Base-by-base conservation (phyloP, 2,888 invertebrate genomes). In the Clivina fossor region DNA sequence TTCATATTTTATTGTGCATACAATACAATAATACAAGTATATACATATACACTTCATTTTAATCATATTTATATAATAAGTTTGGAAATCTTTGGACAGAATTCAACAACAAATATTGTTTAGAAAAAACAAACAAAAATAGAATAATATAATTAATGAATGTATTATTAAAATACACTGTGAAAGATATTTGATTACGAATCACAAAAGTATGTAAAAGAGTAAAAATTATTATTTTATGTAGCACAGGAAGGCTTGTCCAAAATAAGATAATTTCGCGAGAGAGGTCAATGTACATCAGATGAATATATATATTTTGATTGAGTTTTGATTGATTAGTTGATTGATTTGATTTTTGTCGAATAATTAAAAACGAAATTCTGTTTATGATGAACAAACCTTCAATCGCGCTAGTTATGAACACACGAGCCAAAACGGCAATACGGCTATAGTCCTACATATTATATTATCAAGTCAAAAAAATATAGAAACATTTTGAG, bases 1-100 rank as follows among this genome's bases (percentile, higher is more conserved):
- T 57, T 72, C 74, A 75, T 72, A 71, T 71, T 74, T 74, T 74
- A 74, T 74, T 75, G 75, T 74, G 75, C 74, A 75, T 75, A 75
- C 73, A 59, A 55, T 59, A 59, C 56, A 73, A 73, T 73, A 72
- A 74, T 74, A 75, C 73, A 74, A 71, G 73, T 75, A 75, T 75
- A 72, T 75, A 75, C 75, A 75, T 74, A 74, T 73, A 74, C 74
- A 74, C 71, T 72, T 72, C 68, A 63, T 65, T 64, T 72, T 72
- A 72, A 73, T 72, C 71, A 71, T 72, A 53, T 53, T 59, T 57
- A 57, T 57, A 49, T 54, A 57, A 59, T 59, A 73, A 70, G 68
- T 66, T 70, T 71, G 72, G 71, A 74, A 74, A 74, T 70, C 68
- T 72, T 69, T 74, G 73, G 74, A 74, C 74, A 74, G 73, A 74